Evolutionary conservation across 2,113 vertebrate species (phyloP), one percentile per base, ranked within the genome.

Genomic region (Dendropsophus ebraccatus): DNA sequence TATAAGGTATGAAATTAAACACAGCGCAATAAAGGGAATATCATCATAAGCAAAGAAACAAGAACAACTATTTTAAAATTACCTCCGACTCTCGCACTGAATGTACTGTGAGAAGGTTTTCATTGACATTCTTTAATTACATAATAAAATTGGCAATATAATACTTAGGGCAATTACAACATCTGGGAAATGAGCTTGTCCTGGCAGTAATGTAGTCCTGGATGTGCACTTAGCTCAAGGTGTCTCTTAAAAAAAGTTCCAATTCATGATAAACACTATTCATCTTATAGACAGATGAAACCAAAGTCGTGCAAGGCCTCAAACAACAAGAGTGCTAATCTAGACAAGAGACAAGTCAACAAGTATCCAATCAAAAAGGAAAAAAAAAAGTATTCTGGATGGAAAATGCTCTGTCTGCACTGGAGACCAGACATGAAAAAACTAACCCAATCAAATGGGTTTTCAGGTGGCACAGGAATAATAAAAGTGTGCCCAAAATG

Each of bases 1-100:
- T 92, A 93, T 93, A 91, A 93, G 90, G 90, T 91, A 91, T 91
- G 91, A 92, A 93, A 93, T 92, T 92, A 93, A 92, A 91, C 87
- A 88, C 87, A 88, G 79, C 70, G 41, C 79, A 87, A 89, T 83
- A 90, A 91, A 91, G 88, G 70, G 74, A 89, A 92, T 91, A 77
- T 75, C 89, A 85, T 89, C 88, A 89, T 82, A 69, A 77, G 75
- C 70, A 88, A 89, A 89, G 88, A 89, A 90, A 89, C 82, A 85
- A n/a, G n/a, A n/a, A 41, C 77, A 81, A 88, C 37, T 56, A 80
- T 74, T 88, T 89, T 30, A 88, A 87, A 87, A 88, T 87, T 81
- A 84, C 30, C 83, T 67, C 45, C 76, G 88, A 50, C 82, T 87
- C 79, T 21, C 0, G 88, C 72, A 58, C 12, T 73, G 87, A 85